These are phyloP conservation scores for Latrodectus geometricus DNA, from an alignment of 1,140 invertebrate genomes.

Conservation along the genomic window DNA sequence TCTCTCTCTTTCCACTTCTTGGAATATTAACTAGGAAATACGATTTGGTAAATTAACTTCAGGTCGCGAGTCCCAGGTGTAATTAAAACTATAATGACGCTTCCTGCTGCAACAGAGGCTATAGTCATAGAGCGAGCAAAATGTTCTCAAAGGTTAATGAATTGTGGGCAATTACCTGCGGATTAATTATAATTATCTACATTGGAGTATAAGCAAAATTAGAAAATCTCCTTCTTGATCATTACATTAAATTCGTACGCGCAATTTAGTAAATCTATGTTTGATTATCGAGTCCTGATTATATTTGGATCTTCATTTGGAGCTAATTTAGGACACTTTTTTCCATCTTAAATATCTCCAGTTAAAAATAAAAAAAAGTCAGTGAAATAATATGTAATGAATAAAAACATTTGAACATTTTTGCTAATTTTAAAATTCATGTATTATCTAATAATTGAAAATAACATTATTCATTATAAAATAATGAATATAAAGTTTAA, in stretches of 20 bases:
- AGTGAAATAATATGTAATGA: background rate
- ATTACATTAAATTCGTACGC: constrained; percentile 61
- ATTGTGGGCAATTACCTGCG: constrained; percentile 57
- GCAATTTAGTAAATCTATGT: constrained; percentile 61
- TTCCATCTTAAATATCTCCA: background rate
- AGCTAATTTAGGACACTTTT: constrained; percentile 4
- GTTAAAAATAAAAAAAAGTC: background rate
- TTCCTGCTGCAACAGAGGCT: constrained; percentile 18
- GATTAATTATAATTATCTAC: constrained; percentile 61
- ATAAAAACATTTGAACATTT: background rate
- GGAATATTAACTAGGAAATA: constrained; percentile 53
- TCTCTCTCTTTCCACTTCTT: background rate
- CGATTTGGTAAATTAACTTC: constrained; percentile 56
- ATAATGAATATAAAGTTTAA: too few relatives aligned
- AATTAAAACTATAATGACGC: constrained; percentile 59
- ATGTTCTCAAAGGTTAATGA: constrained; percentile 52
- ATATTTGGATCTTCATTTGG: constrained; percentile 26
- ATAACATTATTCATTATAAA: too few relatives aligned
- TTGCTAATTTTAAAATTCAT: too few relatives aligned
- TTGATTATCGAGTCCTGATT: constrained; percentile 55
- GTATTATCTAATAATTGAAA: too few relatives aligned
- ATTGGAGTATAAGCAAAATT: constrained; percentile 41
- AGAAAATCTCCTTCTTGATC: background rate
- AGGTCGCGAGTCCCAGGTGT: constrained; percentile 37
- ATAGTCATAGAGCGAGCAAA: constrained; percentile 15